Conservation (phyloP, 1,140 invertebrate species). For the Proctacanthus coquilletti region DNA sequence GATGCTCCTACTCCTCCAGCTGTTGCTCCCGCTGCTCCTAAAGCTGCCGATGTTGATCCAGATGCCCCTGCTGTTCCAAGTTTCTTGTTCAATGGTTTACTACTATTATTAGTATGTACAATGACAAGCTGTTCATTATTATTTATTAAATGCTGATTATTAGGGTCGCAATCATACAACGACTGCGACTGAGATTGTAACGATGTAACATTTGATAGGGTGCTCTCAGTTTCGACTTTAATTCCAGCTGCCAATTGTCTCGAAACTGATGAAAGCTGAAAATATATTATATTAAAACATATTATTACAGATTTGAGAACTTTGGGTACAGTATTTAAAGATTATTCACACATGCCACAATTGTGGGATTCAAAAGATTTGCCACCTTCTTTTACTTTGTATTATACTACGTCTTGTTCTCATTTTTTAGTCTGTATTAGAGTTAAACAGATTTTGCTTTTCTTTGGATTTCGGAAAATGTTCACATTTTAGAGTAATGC, state of each 20-base stretch:
- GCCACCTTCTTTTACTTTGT: slow-evolving; percentile 22
- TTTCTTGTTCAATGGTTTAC: slow-evolving; percentile 2
- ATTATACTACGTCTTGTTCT: too few species aligned
- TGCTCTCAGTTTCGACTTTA: slow-evolving; percentile 19
- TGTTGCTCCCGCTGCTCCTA: slow-evolving; percentile 7
- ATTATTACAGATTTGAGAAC: background rate
- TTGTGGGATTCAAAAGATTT: background rate
- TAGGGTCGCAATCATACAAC: slow-evolving; percentile 16
- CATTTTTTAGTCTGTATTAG: too few species aligned
- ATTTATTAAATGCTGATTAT: slow-evolving; percentile 4
- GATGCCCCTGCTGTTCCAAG: slow-evolving; percentile 4
- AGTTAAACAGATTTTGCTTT: too few species aligned
- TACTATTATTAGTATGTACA: slow-evolving; percentile 2
- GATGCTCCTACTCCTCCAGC: background rate
- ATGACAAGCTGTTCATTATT: background rate
- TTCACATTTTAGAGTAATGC: too few species aligned
- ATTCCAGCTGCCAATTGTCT: slow-evolving; percentile 2
- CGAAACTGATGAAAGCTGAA: background rate
- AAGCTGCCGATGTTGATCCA: slow-evolving; percentile 5
- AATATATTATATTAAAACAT: background rate
- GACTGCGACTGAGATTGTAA: slow-evolving; percentile 28
- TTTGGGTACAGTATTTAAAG: too few species aligned
- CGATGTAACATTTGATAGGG: slow-evolving; percentile 28
- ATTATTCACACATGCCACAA: too few species aligned
- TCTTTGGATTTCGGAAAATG: too few species aligned